Conservation (phyloP, 2,888 invertebrate species). For the Rotaria macrura region DNA sequence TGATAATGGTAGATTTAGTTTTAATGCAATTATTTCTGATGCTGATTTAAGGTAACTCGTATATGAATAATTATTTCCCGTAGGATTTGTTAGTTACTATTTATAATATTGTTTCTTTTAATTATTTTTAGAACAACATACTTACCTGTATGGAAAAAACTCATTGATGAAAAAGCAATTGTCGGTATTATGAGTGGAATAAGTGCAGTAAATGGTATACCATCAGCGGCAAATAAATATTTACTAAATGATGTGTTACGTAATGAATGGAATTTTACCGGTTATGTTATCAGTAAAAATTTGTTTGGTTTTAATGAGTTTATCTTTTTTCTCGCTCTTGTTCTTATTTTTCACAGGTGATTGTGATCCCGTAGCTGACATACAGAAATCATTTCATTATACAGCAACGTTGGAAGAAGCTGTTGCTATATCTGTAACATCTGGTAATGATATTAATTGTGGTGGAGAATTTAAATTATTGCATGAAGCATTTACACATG, state of each 20-base stretch:
- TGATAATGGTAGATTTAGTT: conserved; percentile 20
- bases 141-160: conserved; percentile 20
- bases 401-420: conserved; percentile 18
- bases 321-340: not conserved
- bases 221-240: conserved; percentile 37
- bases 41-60: not conserved
- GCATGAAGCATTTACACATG: not conserved
- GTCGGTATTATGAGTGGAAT: conserved; percentile 6
- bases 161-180: conserved; percentile 16
- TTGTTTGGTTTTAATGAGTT: not conserved
- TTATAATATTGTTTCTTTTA: no score
- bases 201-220: conserved; percentile 39
- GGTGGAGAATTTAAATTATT: not conserved
- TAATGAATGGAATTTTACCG: conserved; percentile 37
- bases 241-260: conserved; percentile 36
- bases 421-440: not conserved
- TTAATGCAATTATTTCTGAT: conserved; percentile 14
- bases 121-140: not conserved
- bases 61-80: not conserved
- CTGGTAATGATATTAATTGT: conserved; percentile 19
- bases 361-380: not conserved
- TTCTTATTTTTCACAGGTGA: not conserved
- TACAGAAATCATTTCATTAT: conserved; percentile 4
- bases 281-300: conserved; percentile 37
- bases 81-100: not conserved